Evolutionary conservation across 2,888 invertebrate genomes (phyloP).

Genomic region (Lacanobia wlatinum): DNA sequence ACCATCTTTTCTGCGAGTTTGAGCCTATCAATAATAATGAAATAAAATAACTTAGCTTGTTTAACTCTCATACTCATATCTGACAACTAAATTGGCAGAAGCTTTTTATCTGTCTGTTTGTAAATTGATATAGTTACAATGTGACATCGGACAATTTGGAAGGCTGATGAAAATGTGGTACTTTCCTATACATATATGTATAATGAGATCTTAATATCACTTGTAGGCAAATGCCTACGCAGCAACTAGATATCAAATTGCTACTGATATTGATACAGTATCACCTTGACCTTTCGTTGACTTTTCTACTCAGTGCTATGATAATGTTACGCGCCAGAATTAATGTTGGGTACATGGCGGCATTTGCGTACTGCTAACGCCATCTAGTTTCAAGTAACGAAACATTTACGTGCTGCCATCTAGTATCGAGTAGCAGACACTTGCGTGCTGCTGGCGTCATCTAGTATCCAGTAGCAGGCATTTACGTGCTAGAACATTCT

Average conservation of each 20-base stretch:
- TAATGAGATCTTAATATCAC: neutral
- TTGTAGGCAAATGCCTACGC: constrained; percentile 14
- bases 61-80: neutral
- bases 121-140: constrained; percentile 9
- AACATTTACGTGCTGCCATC: too few relatives aligned
- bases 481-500: too few relatives aligned
- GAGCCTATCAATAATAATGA: too few relatives aligned
- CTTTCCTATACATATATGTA: neutral
- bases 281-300: constrained; percentile 42
- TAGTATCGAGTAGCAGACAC: too few relatives aligned
- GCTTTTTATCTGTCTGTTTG: constrained; percentile 20
- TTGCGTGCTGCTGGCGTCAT: too few relatives aligned
- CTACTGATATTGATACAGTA: constrained; percentile 29
- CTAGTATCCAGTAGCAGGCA: too few relatives aligned
- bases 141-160: constrained; percentile 1
- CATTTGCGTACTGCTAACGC: too few relatives aligned
- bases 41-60: neutral
- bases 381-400: too few relatives aligned
- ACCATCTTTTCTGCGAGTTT: too few relatives aligned
- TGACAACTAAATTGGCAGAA: neutral
- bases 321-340: too few relatives aligned
- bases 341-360: too few relatives aligned
- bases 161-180: neutral
- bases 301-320: constrained; percentile 19
- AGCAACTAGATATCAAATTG: constrained; percentile 34